Evolutionary conservation across 2,888 invertebrate genomes (phyloP), one percentile per base, ranked within the genome.

Genomic region (Eristalinus aeneus): DNA sequence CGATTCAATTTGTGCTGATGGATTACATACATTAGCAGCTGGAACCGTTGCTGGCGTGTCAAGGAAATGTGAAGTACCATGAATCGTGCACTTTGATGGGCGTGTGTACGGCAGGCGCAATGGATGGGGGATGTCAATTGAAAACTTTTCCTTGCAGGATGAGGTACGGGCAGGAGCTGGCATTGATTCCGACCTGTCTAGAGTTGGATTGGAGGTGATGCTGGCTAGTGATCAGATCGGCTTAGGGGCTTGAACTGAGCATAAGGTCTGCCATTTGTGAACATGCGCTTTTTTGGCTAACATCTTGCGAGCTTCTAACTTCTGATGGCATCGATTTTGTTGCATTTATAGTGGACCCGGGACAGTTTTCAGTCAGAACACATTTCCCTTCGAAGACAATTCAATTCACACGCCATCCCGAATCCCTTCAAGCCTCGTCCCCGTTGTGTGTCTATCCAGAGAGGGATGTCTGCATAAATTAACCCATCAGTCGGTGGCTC

Each of bases 1-100:
- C 82, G 82, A 78, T 78, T 82, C 74, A 86, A 82, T 86, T 86
- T 78, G 63, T 82, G 71, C 71, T 86, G 82, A 86, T 86, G 86
- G 81, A 86, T 86, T 82, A 75, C 82, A 78, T 82, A 77, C 86
- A 86, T 86, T 86, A 82, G 82, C 74, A 77, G 74, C 54, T 71
- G 81, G 74, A 82, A 71, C 74, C 65, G 61, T 64, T 64, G 69
- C 53, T 73, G 71, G 73, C 77, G 69, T 86, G 82, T 78, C 80
- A 80, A 77, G 61, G 34, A 74, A 73, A 72, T 84, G 72, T 23
- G 58, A 79, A 72, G 46, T 79, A 58, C 61, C 68, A 58, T 74
- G 53, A 73, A 63, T 69, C 39, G 46, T 31, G 58, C 68, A 74
- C 58, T 16, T 46, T 46, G 46, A 46, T 16, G n/a, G 46, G 46